Percentiles rank a stretch among this genome's conserved stretches.
phyloP scores from a whole-genome alignment of 2,797 vertebrate species.

The Rhinatrema bivittatum region DNA sequence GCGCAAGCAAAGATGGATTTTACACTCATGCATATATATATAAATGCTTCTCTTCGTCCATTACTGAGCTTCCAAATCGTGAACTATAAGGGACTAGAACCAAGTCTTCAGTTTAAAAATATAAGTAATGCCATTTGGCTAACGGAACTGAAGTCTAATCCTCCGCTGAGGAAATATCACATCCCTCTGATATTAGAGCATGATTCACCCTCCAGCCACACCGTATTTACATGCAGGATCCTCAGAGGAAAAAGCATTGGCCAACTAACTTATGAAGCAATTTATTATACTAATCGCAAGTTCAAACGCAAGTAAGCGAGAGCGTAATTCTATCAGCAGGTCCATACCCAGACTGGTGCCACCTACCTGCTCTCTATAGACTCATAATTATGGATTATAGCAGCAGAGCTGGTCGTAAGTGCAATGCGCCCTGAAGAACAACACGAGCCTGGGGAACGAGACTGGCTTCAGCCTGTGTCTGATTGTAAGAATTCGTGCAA shows the following conservation, averaged over 20 bases:
- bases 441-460: no score
- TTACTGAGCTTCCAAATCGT: no score
- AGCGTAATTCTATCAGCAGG: conserved; percentile 59
- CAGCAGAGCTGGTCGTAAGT: conserved; percentile 1
- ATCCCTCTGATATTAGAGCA: conserved; percentile 34
- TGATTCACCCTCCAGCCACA: conserved; percentile 33
- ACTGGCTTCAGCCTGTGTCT: no score
- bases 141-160: not conserved
- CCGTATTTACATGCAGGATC: conserved; percentile 34
- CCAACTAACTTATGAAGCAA: conserved; percentile 53
- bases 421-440: no score
- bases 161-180: not conserved
- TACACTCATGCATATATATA: no score
- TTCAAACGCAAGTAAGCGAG: conserved; percentile 77
- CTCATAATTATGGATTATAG: conserved; percentile 3
- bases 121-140: not conserved
- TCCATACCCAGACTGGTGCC: conserved; percentile 44
- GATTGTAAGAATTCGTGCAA: no score
- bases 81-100: no score
- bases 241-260: conserved; percentile 23
- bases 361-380: conserved; percentile 16
- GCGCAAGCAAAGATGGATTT: no score
- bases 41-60: no score
- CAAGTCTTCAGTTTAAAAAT: not conserved
- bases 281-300: conserved; percentile 48